Evolutionary conservation across 2,888 invertebrate genomes (phyloP), one percentile per base, ranked within the genome.

Genomic region (Caenorhabditis uteleia): DNA sequence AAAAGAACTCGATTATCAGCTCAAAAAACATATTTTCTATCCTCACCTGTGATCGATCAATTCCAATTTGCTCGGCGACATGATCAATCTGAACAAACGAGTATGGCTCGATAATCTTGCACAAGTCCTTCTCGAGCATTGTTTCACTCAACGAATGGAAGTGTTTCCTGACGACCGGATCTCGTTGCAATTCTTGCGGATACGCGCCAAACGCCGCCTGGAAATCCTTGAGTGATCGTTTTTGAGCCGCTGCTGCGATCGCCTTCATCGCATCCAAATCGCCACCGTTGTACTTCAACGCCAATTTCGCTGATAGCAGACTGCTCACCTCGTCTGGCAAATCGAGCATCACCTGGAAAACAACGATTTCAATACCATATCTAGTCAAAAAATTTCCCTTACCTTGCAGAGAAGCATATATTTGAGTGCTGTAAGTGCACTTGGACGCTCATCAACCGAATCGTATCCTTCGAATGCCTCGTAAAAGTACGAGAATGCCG

Each of bases 331-430:
- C 80, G 45, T 82, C 80, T 3, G 80, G 71, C 49, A 74, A 56
- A 56, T 82, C 79, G 16, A 80, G 61, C 82, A 82, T 82, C 12
- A 81, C 78, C 79, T 68, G 33, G 51, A 67, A 51, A 53, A 42
- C 2, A n/a, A 87, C 87, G 76, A 68, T 78, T 92, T 93, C 54
- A 97, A 86, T 95, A 98, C 97, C 7, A 29, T 6, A 8, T 12
- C 6, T 34, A 8, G n/a, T 34, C 20, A 23, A 20, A 43, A 43
- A n/a, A n/a, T n/a, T n/a, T 31, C 10, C n/a, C 59, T 12, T 45
- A 98, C 97, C 88, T 99, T 98, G 64, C 94, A 93, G 75, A 99
- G 85, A 79, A 98, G 88, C 98, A 99, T 99, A 86, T 99, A 99
- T 85, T 99, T 99, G 18, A 99, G 87, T n/a, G 94, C 92, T 23